A percentile compares a stretch with the other conserved stretches of the same genome.
Evolutionary conservation across 2,888 invertebrate genomes (phyloP).

Genomic region (Sipha maydis): DNA sequence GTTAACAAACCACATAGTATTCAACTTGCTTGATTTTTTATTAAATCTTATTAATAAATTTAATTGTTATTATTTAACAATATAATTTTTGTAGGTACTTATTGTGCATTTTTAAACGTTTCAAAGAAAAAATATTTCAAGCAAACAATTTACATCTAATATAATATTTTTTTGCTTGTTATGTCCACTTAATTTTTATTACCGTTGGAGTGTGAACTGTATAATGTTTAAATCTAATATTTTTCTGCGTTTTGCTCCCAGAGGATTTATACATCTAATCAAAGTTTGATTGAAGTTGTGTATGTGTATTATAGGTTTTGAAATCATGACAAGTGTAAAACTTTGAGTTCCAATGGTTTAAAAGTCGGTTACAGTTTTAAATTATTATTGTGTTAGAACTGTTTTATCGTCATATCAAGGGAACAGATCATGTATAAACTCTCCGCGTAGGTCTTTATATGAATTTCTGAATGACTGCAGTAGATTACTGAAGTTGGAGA

Average conservation of each 20-base stretch:
- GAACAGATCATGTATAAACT: background rate
- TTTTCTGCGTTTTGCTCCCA: background rate
- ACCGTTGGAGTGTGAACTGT: background rate
- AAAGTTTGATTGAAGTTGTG: background rate
- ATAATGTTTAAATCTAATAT: background rate
- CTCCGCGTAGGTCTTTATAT: background rate
- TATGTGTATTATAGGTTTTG: background rate
- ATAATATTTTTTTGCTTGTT: background rate
- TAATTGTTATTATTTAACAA: background rate
- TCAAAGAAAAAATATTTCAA: background rate
- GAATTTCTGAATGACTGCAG: constrained; percentile 15
- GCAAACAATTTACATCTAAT: background rate
- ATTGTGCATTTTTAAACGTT: background rate
- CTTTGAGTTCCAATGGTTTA: background rate
- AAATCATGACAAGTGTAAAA: background rate
- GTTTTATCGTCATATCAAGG: background rate
- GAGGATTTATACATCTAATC: constrained; percentile 7
- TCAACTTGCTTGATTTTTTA: background rate
- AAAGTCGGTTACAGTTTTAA: constrained; percentile 13
- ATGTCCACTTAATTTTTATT: background rate
- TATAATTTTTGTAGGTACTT: background rate
- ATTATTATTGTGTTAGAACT: background rate
- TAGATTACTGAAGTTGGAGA: constrained; percentile 21
- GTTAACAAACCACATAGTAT: background rate
- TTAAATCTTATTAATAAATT: background rate